Percentiles rank a stretch among this genome's conserved stretches.
Conservation (phyloP, 2,888 invertebrate genomes). For the Acanthosepion lycidas region DNA sequence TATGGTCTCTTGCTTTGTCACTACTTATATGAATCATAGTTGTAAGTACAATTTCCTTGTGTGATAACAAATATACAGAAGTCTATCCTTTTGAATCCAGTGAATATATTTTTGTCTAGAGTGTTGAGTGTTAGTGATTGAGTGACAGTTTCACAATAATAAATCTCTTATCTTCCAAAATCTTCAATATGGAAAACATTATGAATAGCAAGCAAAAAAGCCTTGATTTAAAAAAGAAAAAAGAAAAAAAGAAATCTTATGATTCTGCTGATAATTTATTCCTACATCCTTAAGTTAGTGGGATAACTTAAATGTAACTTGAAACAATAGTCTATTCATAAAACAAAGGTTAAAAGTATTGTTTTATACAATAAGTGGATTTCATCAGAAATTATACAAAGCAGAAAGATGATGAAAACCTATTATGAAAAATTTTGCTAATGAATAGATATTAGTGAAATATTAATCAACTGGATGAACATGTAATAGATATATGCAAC, state of each 20-base stretch:
- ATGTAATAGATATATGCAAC: no score
- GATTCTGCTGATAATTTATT: neutral
- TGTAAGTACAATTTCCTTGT: neutral
- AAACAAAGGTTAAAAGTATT: neutral
- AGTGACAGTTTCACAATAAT: neutral
- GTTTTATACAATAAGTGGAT: neutral
- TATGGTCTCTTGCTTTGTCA: neutral
- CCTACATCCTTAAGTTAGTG: neutral
- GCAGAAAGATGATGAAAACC: no score
- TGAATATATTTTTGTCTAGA: neutral
- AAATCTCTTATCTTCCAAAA: neutral
- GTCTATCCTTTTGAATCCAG: neutral
- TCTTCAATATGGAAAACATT: neutral
- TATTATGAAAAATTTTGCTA: no score
- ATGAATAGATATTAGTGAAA: no score
- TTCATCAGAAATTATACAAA: neutral
- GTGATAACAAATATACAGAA: neutral
- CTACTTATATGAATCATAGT: slow-evolving; percentile 12
- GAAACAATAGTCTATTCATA: neutral
- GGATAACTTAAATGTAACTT: neutral
- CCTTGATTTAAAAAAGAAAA: no score
- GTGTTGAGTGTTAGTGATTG: neutral
- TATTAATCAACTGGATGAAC: no score
- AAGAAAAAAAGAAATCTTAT: neutral
- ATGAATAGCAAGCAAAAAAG: neutral